Evolutionary conservation across 2,797 vertebrate species (phyloP).

Genomic region (Oryzias sinensis): DNA sequence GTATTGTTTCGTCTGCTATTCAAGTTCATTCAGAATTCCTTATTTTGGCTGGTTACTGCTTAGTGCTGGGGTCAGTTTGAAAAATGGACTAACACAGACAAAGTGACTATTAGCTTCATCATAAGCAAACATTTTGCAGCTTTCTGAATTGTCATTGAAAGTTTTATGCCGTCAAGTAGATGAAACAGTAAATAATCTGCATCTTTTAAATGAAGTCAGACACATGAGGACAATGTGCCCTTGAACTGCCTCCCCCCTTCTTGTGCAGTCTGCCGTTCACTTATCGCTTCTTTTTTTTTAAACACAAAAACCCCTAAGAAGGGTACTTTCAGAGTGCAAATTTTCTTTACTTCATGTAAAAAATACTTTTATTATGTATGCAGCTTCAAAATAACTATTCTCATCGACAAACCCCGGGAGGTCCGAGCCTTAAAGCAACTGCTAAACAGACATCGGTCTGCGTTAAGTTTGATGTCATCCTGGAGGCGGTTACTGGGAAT

Average conservation of each 20-base stretch:
- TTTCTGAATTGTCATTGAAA: slow-evolving; percentile 1
- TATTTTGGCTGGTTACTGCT: slow-evolving; percentile 2
- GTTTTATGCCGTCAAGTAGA: slow-evolving; percentile 1
- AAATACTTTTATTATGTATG: slow-evolving; percentile 41
- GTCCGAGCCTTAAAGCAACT: slow-evolving; percentile 9
- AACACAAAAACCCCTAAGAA: slow-evolving; percentile 32
- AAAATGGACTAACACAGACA: slow-evolving; percentile 3
- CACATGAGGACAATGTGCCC: slow-evolving; percentile 24
- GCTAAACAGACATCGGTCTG: slow-evolving; percentile 17
- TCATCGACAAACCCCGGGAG: slow-evolving; percentile 16
- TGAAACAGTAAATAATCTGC: slow-evolving; percentile 17
- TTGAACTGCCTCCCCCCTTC: slow-evolving; percentile 22
- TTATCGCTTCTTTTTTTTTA: slow-evolving; percentile 15
- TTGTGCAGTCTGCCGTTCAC: slow-evolving; percentile 29
- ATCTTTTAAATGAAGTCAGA: slow-evolving; percentile 23
- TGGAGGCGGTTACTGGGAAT: slow-evolving; percentile 26
- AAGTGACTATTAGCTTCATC: slow-evolving; percentile 32
- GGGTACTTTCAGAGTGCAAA: slow-evolving; percentile 29
- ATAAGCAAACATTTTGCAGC: slow-evolving; percentile 9
- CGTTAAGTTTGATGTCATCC: slow-evolving; percentile 43
- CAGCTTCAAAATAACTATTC: slow-evolving; percentile 31
- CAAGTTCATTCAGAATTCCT: slow-evolving; percentile 15
- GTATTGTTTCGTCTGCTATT: slow-evolving; percentile 15
- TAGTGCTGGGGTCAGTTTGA: slow-evolving; percentile 2
- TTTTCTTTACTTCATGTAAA: slow-evolving; percentile 33